These are phyloP conservation scores for Leuciscus waleckii DNA, from an alignment of 2,797 vertebrate species.

Conservation along the genomic window DNA sequence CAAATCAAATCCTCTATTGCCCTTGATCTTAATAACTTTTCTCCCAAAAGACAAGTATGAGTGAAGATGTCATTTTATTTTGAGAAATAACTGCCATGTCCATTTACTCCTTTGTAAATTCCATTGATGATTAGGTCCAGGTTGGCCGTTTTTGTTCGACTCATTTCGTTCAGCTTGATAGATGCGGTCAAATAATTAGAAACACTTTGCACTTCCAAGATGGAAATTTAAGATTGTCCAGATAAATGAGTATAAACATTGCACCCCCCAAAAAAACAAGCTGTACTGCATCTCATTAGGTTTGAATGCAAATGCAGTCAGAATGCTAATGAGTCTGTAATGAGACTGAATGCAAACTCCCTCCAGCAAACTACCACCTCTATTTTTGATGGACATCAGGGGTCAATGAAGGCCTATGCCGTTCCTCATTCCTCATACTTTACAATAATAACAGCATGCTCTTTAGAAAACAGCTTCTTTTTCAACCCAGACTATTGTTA, in stretches of 20 bases:
- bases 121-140: slow-evolving; percentile 41
- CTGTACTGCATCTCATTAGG: slow-evolving; percentile 31
- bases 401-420: background rate
- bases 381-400: slow-evolving; percentile 25
- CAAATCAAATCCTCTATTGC: slow-evolving; percentile 75
- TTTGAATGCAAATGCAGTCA: slow-evolving; percentile 23
- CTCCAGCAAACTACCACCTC: slow-evolving; percentile 20
- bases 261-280: slow-evolving; percentile 13
- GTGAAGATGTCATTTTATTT: slow-evolving; percentile 45
- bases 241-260: slow-evolving; percentile 38
- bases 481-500: slow-evolving; percentile 12
- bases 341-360: slow-evolving; percentile 31
- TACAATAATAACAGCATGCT: slow-evolving; percentile 14
- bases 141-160: slow-evolving; percentile 18
- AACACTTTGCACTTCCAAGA: slow-evolving; percentile 29
- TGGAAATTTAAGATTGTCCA: slow-evolving; percentile 41
- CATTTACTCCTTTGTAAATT: slow-evolving; percentile 61
- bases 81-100: slow-evolving; percentile 68
- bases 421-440: background rate
- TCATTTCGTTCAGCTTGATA: slow-evolving; percentile 20
- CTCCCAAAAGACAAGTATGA: slow-evolving; percentile 42
- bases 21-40: slow-evolving; percentile 51
- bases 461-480: slow-evolving; percentile 28
- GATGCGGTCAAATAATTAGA: slow-evolving; percentile 43
- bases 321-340: slow-evolving; percentile 45